Conservation (phyloP, 2,113 vertebrate genomes). For the Hylia prasina region DNA sequence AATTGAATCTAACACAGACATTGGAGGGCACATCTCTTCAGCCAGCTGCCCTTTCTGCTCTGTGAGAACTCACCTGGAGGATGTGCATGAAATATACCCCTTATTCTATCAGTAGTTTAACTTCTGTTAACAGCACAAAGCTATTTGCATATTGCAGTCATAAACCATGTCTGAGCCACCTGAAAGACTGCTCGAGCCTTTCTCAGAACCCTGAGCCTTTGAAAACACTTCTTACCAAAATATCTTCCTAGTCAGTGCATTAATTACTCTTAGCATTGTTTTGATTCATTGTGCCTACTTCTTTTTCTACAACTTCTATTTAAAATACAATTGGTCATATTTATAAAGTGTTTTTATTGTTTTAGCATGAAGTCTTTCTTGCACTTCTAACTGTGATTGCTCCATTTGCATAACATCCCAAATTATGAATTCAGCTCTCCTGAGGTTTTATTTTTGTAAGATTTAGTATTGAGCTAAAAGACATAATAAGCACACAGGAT, state of each 20-base stretch:
- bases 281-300: neutral
- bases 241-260: neutral
- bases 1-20: neutral
- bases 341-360: neutral
- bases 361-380: neutral
- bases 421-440: neutral
- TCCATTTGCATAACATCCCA: neutral
- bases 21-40: neutral
- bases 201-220: neutral
- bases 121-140: neutral
- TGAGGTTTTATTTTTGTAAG: neutral
- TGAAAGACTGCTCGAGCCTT: neutral
- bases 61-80: neutral
- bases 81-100: neutral
- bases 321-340: neutral
- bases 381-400: neutral
- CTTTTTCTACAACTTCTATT: neutral
- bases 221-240: neutral
- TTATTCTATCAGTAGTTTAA: neutral
- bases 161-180: accelerated
- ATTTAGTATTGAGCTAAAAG: neutral
- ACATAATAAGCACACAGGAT: neutral
- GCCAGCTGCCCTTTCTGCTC: neutral
- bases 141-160: neutral
- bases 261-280: neutral